Conservation (phyloP, 1,140 invertebrate species). For the Orius laevigatus region DNA sequence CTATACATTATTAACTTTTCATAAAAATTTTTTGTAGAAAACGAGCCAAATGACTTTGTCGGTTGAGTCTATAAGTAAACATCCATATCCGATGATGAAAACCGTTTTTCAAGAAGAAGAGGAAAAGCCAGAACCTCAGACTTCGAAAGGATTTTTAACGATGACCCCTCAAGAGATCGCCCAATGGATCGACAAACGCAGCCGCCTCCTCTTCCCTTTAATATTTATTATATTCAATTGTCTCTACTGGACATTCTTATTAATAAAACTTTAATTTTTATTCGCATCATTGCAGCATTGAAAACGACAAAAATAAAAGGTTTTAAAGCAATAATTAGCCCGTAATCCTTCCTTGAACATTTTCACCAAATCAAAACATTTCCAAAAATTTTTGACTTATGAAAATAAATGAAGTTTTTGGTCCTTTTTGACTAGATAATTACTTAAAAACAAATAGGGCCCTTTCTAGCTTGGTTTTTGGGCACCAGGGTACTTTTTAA, state of each 20-base stretch:
- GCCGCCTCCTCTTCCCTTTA: conserved; percentile 57
- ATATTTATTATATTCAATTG: conserved; percentile 67
- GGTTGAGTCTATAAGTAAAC: conserved; percentile 15
- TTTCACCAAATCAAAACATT: no score
- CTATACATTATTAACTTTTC: not conserved
- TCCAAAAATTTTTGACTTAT: no score
- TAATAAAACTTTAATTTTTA: conserved; percentile 40
- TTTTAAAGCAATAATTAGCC: no score
- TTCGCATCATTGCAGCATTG: no score
- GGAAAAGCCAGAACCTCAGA: conserved; percentile 16
- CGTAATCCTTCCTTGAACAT: no score
- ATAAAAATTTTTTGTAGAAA: conserved; percentile 10
- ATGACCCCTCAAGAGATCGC: conserved; percentile 75
- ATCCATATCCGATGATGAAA: conserved; percentile 13
- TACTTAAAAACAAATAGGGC: no score
- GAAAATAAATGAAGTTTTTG: no score
- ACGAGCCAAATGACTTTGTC: conserved; percentile 17
- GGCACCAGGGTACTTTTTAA: no score
- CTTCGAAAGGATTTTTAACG: conserved; percentile 47
- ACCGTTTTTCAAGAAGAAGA: not conserved
- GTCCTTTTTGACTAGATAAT: no score
- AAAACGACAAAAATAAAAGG: no score
- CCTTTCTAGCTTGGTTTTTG: no score
- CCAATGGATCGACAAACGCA: conserved; percentile 68
- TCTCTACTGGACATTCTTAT: conserved; percentile 60